A percentile compares a stretch with the other conserved stretches of the same genome.
These are phyloP conservation scores for Acleris laterana DNA, from an alignment of 2,888 invertebrate genomes.

Conservation along the genomic window DNA sequence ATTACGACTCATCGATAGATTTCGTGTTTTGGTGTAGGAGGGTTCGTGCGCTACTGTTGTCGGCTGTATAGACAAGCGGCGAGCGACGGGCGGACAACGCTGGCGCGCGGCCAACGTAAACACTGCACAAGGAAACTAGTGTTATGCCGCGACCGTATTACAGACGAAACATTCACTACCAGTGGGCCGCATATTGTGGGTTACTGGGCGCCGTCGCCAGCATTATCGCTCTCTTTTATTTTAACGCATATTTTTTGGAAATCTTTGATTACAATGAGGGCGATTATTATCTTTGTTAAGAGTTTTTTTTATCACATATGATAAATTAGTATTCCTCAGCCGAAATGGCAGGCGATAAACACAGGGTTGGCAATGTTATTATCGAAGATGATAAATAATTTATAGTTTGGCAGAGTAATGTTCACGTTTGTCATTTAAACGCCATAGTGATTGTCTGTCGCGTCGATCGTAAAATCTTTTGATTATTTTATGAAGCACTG, in stretches of 20 bases:
- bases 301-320: no score
- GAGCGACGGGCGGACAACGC: constrained; percentile 76
- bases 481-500: constrained; percentile 31
- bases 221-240: constrained; percentile 42
- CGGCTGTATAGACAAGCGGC: constrained; percentile 67
- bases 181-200: constrained; percentile 82
- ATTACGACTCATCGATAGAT: constrained; percentile 65
- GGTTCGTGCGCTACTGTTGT: constrained; percentile 62
- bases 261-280: no score
- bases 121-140: constrained; percentile 84
- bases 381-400: background rate
- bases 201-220: constrained; percentile 71
- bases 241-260: no score
- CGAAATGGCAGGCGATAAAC: background rate
- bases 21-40: constrained; percentile 64
- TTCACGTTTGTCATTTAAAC: constrained; percentile 7
- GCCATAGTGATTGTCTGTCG: constrained; percentile 13
- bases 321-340: background rate
- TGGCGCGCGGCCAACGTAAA: constrained; percentile 79
- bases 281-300: no score
- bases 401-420: constrained; percentile 18
- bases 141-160: constrained; percentile 83
- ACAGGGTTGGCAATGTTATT: no score
- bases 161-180: constrained; percentile 83
- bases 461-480: constrained; percentile 28